Conservation (phyloP, 2,797 vertebrate genomes). For the Lutjanus campechanus region DNA sequence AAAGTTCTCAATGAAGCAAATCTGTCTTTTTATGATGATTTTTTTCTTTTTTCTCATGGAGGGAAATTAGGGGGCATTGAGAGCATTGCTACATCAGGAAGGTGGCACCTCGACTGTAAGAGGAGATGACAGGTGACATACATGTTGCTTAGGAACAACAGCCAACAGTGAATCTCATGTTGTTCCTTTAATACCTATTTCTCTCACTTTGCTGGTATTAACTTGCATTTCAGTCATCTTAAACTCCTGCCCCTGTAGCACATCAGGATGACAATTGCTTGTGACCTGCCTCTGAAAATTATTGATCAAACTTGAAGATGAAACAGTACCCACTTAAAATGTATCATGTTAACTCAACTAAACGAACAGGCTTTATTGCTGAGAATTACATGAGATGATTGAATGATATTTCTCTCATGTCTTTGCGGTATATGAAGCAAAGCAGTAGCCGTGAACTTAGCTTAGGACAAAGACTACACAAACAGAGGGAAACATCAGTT, state of each 20-base stretch:
- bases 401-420: no score
- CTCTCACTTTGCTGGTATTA: slow-evolving; percentile 6
- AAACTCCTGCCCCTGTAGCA: neutral
- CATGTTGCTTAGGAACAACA: slow-evolving; percentile 42
- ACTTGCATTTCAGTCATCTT: neutral
- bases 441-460: neutral
- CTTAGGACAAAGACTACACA: no score
- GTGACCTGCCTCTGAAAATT: neutral
- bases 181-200: neutral
- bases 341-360: neutral
- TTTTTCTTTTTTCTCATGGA: slow-evolving; percentile 2
- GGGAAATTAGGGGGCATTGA: neutral
- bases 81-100: slow-evolving; percentile 17
- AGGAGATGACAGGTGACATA: slow-evolving; percentile 30
- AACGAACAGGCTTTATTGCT: no score
- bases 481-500: no score
- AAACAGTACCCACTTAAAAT: neutral
- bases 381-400: no score
- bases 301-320: neutral
- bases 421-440: no score
- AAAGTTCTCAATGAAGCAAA: slow-evolving; percentile 9
- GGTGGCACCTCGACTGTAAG: slow-evolving; percentile 19
- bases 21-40: slow-evolving; percentile 16
- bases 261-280: neutral
- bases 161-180: neutral